phyloP scores from a whole-genome alignment of 1,140 invertebrate genomes.

The Lasioglossum albipes region DNA sequence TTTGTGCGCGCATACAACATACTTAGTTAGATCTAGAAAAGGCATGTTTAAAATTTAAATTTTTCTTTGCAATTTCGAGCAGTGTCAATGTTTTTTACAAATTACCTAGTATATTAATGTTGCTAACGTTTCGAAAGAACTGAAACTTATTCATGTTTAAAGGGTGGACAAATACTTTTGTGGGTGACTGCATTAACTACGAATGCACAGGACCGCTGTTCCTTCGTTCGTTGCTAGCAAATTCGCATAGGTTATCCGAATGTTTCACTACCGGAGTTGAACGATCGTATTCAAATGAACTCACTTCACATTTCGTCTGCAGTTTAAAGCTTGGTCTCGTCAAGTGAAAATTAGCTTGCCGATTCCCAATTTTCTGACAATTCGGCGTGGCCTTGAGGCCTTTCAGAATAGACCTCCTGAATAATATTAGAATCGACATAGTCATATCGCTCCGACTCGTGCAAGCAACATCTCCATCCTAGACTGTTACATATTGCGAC shows the following conservation, averaged over 20 bases:
- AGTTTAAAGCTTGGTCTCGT: neutral
- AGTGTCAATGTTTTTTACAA: no score
- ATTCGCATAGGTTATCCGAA: neutral
- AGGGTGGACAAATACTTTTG: no score
- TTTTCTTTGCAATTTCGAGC: no score
- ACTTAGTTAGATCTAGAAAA: no score
- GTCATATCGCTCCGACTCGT: constrained; percentile 1
- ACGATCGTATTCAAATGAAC: neutral
- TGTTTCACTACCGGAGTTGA: neutral
- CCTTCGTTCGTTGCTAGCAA: no score
- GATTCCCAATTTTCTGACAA: neutral
- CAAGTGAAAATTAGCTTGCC: neutral
- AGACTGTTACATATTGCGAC: neutral
- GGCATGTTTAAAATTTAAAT: no score
- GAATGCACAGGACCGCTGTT: no score
- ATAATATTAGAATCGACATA: neutral
- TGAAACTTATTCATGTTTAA: no score
- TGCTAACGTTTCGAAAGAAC: no score
- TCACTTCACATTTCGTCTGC: constrained; percentile 21
- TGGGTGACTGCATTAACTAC: no score
- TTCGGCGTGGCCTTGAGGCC: neutral
- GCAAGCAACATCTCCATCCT: neutral
- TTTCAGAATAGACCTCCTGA: neutral
- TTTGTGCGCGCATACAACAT: no score
- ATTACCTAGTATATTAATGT: no score